Conservation (phyloP, 2,797 vertebrate genomes). For the Todus mexicanus region DNA sequence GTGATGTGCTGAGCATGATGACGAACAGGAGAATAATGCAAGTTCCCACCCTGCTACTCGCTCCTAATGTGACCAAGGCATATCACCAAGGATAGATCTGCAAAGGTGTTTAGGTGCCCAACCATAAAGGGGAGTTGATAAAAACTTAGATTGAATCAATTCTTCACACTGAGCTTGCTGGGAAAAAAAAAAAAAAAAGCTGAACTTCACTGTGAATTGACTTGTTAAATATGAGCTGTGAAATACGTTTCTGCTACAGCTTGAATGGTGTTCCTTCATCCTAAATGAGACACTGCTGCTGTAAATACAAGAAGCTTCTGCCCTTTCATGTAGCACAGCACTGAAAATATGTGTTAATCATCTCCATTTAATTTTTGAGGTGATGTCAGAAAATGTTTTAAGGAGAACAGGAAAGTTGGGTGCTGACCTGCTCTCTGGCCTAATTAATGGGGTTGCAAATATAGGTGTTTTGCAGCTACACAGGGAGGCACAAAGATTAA, state of each 20-base stretch:
- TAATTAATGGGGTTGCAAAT: slow-evolving; percentile 24
- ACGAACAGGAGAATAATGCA: background rate
- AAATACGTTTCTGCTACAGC: background rate
- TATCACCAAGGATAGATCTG: background rate
- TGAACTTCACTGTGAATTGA: background rate
- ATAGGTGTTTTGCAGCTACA: background rate
- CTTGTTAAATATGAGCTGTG: background rate
- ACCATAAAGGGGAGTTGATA: background rate
- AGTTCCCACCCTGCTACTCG: background rate
- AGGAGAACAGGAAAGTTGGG: background rate
- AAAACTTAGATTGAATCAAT: background rate
- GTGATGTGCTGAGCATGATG: background rate
- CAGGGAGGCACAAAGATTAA: background rate
- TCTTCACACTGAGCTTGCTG: background rate
- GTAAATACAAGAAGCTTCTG: background rate
- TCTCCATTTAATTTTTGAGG: slow-evolving; percentile 20
- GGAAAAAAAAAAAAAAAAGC: background rate
- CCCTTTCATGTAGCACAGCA: background rate
- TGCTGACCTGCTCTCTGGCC: slow-evolving; percentile 19
- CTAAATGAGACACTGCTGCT: slow-evolving; percentile 12
- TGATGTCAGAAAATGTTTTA: slow-evolving; percentile 31
- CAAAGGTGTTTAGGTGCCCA: background rate
- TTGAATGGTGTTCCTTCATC: background rate
- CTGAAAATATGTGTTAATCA: slow-evolving; percentile 38
- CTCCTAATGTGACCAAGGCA: background rate